A percentile compares a stretch with the other conserved stretches of the same genome.
Evolutionary conservation across 2,888 invertebrate genomes (phyloP).

Genomic region (Protodeltote pygarga): DNA sequence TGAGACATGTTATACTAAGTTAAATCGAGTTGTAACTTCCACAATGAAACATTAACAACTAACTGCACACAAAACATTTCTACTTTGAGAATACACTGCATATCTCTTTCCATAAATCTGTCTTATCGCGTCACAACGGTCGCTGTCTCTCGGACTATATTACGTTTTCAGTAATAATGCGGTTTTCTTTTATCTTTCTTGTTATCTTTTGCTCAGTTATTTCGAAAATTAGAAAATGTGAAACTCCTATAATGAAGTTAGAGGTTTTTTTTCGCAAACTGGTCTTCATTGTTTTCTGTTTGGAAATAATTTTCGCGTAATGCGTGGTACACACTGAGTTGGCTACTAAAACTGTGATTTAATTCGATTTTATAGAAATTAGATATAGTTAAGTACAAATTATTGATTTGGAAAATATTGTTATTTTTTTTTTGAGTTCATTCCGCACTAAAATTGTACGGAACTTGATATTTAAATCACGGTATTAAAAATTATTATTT

Average conservation of each 20-base stretch:
- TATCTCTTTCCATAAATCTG: conserved; percentile 42
- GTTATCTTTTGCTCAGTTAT: conserved; percentile 50
- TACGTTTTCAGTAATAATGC: conserved; percentile 47
- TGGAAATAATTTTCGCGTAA: conserved; percentile 9
- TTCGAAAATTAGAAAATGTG: conserved; percentile 45
- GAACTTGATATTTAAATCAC: too few species aligned
- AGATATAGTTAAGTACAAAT: too few species aligned
- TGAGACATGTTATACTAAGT: background rate
- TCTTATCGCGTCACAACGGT: conserved; percentile 34
- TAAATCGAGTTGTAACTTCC: conserved; percentile 9
- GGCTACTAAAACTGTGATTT: too few species aligned
- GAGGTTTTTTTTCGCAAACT: conserved; percentile 12
- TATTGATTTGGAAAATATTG: too few species aligned
- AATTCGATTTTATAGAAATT: too few species aligned
- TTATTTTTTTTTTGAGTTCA: too few species aligned
- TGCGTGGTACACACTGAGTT: background rate
- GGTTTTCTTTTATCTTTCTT: conserved; percentile 54
- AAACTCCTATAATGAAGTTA: conserved; percentile 34
- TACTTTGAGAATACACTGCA: conserved; percentile 32
- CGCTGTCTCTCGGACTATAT: conserved; percentile 39
- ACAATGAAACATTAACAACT: background rate
- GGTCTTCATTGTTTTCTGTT: conserved; percentile 17
- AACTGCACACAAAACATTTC: conserved; percentile 30
- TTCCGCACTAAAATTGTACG: too few species aligned
- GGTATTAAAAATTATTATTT: too few species aligned